Evolutionary conservation across 2,888 invertebrate genomes (phyloP).

Genomic region (Agrochola litura): DNA sequence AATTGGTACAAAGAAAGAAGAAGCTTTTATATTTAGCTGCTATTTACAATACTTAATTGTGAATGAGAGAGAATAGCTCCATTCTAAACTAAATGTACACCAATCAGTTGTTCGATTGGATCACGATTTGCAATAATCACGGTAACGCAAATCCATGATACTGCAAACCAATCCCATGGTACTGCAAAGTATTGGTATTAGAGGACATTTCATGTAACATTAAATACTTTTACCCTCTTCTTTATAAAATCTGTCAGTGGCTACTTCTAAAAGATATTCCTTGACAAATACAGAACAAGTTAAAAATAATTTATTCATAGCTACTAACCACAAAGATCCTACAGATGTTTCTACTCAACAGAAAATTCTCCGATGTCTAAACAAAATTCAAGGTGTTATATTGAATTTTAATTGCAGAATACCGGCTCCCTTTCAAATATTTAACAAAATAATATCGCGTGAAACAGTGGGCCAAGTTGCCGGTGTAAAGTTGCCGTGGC

Average conservation of each 20-base stretch:
- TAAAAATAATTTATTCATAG: slow-evolving; percentile 24
- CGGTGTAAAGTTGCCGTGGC: slow-evolving; percentile 67
- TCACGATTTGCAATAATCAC: background rate
- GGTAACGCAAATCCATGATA: no score
- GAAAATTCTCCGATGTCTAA: slow-evolving; percentile 15
- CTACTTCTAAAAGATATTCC: background rate
- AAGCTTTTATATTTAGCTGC: background rate
- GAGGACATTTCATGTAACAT: background rate
- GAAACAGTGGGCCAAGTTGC: slow-evolving; percentile 62
- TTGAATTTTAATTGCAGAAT: slow-evolving; percentile 64
- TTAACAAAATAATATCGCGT: slow-evolving; percentile 66
- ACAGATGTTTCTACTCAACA: slow-evolving; percentile 32
- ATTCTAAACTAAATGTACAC: background rate
- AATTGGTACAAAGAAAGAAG: background rate
- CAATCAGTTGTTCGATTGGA: background rate
- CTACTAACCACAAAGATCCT: slow-evolving; percentile 11
- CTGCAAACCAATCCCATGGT: background rate
- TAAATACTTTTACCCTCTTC: background rate
- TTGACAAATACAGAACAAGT: background rate
- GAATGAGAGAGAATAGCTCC: background rate
- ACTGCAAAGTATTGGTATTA: background rate
- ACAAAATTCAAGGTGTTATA: slow-evolving; percentile 57
- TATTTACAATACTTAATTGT: background rate
- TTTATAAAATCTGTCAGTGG: background rate
- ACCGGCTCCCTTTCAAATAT: slow-evolving; percentile 66